Percentiles rank a stretch among this genome's conserved stretches.
Evolutionary conservation across 2,797 vertebrate species (phyloP).

Genomic region (Acomys russatus): DNA sequence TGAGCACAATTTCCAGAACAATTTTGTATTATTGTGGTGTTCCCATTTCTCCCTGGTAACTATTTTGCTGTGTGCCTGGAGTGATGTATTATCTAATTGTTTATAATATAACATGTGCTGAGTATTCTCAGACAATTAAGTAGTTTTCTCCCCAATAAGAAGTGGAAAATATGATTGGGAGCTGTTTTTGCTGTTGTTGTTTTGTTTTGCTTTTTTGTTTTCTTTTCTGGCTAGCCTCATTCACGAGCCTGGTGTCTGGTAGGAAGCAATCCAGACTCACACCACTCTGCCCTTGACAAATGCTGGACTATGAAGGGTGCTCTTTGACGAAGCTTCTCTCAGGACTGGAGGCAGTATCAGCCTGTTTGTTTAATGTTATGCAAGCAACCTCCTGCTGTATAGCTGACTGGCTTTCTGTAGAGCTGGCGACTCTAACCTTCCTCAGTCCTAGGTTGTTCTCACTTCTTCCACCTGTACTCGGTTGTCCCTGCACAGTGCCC

Average conservation of each 20-base stretch:
- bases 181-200: too few relatives aligned
- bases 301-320: background rate
- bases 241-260: background rate
- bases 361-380: background rate
- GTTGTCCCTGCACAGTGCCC: background rate
- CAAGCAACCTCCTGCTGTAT: background rate
- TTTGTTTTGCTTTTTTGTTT: too few relatives aligned
- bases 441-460: background rate
- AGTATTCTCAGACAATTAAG: background rate
- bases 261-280: background rate
- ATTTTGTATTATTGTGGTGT: slow-evolving; percentile 21
- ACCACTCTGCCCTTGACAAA: background rate
- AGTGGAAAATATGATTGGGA: background rate
- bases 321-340: background rate
- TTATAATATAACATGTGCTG: background rate
- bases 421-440: background rate
- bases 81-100: background rate
- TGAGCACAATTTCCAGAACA: background rate
- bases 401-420: background rate
- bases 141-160: background rate
- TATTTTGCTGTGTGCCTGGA: slow-evolving; percentile 19
- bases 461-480: background rate
- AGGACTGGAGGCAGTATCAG: background rate
- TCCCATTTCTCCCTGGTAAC: background rate
- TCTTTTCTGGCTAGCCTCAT: background rate